Evolutionary conservation across 2,797 vertebrate genomes (phyloP), one percentile per base, ranked within the genome.

Genomic region (Limosa lapponica): DNA sequence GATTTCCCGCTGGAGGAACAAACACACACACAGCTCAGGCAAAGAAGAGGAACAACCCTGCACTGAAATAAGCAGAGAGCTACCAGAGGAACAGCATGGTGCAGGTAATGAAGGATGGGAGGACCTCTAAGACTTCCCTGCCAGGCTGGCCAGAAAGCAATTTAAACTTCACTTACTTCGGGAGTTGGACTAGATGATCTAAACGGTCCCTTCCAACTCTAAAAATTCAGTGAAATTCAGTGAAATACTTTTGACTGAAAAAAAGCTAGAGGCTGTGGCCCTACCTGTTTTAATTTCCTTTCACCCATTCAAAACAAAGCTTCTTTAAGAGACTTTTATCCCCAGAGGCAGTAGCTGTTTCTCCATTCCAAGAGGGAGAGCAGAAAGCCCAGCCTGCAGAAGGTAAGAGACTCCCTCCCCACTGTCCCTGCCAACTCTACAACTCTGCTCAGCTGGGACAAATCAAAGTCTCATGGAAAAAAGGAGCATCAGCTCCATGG

Each of bases 251-350:
- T 57, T 61, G 14, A 81, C 30, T 69, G 16, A 78, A 65, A 74
- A 54, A 79, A 90, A 77, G 34, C 34, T n/a, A 81, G 61, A 0
- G 0, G 37, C 34, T 82, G 15, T 32, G 55, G 37, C 39, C 46
- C 64, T 78, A 71, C 74, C 30, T 79, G 14, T 24, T 93, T 87
- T 79, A 8, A 65, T 77, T 90, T 93, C 46, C 69, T 88, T 85
- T 81, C 57, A 54, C 9, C 61, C 46, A 70, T 48, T 87, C 51
- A 82, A 52, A 72, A 34, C 46, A 84, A 75, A 25, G 16, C 2
- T 72, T 36, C 61, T 80, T 37, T 34, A 57, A 61, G 28, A 58
- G 23, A 52, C 41, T 61, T 79, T 67, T 44, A 73, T 48, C 19
- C 46, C 11, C 39, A 32, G 39, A 43, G 15, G 24, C 62, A 43